Conservation (phyloP, 2,888 invertebrate genomes). For the Entomobrya proxima region DNA sequence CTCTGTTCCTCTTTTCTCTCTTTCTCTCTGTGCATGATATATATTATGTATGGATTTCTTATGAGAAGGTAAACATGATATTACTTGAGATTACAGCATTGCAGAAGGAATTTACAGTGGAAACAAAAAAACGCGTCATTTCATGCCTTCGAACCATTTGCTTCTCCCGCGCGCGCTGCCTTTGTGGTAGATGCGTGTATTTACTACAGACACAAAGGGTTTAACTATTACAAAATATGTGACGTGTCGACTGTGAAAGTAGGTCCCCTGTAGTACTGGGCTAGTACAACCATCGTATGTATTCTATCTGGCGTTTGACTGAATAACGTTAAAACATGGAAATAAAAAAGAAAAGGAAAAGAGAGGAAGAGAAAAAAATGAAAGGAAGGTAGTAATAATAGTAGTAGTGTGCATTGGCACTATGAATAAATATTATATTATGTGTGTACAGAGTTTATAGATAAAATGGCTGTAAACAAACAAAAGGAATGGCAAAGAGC, state of each 20-base stretch:
- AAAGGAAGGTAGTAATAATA: neutral
- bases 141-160: conserved; percentile 33
- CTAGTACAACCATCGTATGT: no score
- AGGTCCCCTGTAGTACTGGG: no score
- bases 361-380: neutral
- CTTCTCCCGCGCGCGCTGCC: neutral
- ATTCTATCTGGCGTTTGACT: no score
- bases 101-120: conserved; percentile 15
- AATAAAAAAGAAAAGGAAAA: neutral
- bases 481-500: no score
- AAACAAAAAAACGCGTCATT: conserved; percentile 27
- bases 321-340: neutral
- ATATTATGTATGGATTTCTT: neutral
- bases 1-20: neutral
- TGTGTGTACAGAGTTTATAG: neutral
- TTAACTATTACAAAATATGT: conserved; percentile 1
- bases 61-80: neutral
- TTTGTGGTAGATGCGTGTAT: neutral
- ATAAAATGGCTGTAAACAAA: conserved; percentile 5
- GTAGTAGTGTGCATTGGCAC: neutral
- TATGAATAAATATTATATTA: neutral
- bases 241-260: neutral
- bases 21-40: neutral
- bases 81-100: conserved; percentile 9
- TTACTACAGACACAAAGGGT: neutral